Base-by-base conservation (phyloP, 2,113 vertebrate genomes). In the Protomyctophum bolini region DNA sequence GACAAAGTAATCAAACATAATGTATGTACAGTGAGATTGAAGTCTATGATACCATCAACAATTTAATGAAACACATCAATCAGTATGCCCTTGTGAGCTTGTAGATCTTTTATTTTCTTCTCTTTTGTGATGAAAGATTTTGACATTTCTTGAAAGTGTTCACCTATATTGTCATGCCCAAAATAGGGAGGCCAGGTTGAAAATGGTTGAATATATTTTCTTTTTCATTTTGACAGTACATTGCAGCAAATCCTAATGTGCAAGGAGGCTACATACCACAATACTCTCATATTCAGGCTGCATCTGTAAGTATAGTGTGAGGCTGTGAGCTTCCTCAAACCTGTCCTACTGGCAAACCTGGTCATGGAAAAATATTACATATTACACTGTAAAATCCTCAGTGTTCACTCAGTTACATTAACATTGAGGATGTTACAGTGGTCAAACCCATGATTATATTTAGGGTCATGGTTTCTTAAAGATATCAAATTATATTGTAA, bases 211-310 rank as follows among this genome's bases (percentile, higher is more conserved):
- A 12, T 52, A 51, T 55, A 6, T 11, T 8, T 10, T 48, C 41
- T 10, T 54, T 75, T 73, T 15, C 33, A 14, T n/a, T 54, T 47
- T 48, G 14, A 6, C 88, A 99, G 97, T 99, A 98, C 86, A 96
- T 99, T 93, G 93, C 97, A 84, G 95, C 96, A 73, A 98, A 96
- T 54, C 94, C 96, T 85, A 94, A 95, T 91, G 96, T 98, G 93
- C 97, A 97, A 91, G 96, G 96, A 93, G 96, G 95, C 58, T 99
- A 99, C 85, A 94, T 99, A 87, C 95, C 97, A 79, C 97, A 97
- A 71, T 99, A 98, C 64, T 90, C 96, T 80, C 94, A 96, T 71
- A 93, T 99, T 86, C 97, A 96, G 85, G 93, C 96, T 46, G 85
- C 96, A 65, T 90, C 96, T 0, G 95, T 99, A 90, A 94, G 95